Conservation (phyloP, 2,888 invertebrate genomes). For the Tyria jacobaeae region DNA sequence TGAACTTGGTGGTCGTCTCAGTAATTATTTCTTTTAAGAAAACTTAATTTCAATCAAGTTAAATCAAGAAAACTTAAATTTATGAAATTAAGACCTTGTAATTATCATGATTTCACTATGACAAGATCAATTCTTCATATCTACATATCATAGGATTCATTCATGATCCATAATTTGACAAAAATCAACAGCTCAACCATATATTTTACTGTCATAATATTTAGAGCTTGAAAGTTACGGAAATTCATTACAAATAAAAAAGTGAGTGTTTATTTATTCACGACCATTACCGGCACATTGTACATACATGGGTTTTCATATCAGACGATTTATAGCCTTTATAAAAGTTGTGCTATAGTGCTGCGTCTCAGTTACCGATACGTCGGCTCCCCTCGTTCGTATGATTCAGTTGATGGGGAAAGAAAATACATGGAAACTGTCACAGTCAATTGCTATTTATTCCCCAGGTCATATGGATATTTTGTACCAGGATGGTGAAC, state of each 20-base stretch:
- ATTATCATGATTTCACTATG: too few relatives aligned
- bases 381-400: conserved; percentile 32
- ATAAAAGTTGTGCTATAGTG: conserved; percentile 40
- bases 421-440: conserved; percentile 14
- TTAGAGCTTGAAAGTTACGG: conserved; percentile 4
- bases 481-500: neutral
- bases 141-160: too few relatives aligned
- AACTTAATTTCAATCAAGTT: too few relatives aligned
- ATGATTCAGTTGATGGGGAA: conserved; percentile 44
- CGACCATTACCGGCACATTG: conserved; percentile 44
- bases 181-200: too few relatives aligned
- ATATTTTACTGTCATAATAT: neutral
- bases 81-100: too few relatives aligned
- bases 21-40: too few relatives aligned
- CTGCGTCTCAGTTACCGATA: conserved; percentile 13
- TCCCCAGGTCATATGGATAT: conserved; percentile 40
- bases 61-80: too few relatives aligned
- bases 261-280: conserved; percentile 38
- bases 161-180: too few relatives aligned
- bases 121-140: too few relatives aligned
- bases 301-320: conserved; percentile 46
- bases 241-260: conserved; percentile 24
- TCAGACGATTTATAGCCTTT: conserved; percentile 43
- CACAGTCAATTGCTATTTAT: conserved; percentile 56
- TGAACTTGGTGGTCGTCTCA: too few relatives aligned